Evolutionary conservation across 2,113 vertebrate genomes (phyloP).

Genomic region (Alaudala cheleensis): DNA sequence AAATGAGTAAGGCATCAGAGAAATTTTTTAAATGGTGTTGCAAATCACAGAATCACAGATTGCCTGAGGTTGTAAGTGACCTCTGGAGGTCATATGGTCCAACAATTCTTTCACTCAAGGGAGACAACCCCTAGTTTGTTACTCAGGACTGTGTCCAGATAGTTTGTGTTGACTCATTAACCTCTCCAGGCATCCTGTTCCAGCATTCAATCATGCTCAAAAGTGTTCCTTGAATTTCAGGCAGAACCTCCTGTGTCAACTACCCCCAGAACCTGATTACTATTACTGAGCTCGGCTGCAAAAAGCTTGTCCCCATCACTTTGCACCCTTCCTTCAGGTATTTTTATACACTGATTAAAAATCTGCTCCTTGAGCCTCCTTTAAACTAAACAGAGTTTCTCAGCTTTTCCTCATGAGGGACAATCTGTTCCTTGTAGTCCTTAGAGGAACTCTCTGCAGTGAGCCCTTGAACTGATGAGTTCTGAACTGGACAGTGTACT

Average conservation of each 20-base stretch:
- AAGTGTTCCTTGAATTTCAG: neutral
- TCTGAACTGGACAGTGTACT: neutral
- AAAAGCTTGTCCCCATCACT: neutral
- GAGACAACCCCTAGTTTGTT: accelerated
- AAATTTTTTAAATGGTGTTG: neutral
- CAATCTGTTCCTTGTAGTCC: neutral
- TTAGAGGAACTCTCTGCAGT: neutral
- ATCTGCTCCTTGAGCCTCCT: neutral
- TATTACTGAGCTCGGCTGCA: neutral
- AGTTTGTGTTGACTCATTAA: neutral
- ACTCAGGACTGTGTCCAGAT: neutral
- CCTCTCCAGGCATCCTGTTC: neutral
- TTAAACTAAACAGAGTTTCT: neutral
- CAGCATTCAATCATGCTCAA: neutral
- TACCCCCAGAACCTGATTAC: too few species aligned
- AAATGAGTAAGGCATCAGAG: neutral
- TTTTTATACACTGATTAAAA: neutral
- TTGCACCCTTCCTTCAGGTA: neutral
- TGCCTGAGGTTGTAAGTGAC: neutral
- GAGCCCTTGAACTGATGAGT: neutral
- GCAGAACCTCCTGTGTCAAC: too few species aligned
- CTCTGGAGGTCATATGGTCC: neutral
- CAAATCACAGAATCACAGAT: neutral
- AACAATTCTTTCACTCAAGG: neutral
- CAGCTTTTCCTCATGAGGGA: neutral